These are phyloP conservation scores for Characodon lateralis DNA, from an alignment of 2,797 vertebrate genomes.

Conservation along the genomic window DNA sequence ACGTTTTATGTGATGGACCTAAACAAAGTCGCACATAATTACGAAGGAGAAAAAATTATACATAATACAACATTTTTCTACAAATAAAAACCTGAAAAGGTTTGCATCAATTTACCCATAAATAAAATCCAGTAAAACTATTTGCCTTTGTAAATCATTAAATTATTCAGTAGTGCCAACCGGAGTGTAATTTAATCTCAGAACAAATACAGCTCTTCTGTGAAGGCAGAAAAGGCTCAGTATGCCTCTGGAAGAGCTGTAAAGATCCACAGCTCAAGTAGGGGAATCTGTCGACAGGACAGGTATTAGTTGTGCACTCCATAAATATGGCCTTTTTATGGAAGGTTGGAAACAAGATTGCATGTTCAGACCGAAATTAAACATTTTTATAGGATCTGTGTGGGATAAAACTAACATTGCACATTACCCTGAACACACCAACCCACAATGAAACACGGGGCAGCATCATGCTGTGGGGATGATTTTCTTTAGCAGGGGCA, in stretches of 20 bases:
- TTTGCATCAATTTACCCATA: neutral
- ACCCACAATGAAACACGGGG: too few species aligned
- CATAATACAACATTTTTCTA: neutral
- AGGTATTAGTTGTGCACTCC: too few species aligned
- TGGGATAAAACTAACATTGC: too few species aligned
- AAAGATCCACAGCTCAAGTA: neutral
- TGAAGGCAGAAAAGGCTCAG: neutral
- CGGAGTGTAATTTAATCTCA: neutral
- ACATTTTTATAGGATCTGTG: too few species aligned
- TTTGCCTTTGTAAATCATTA: neutral
- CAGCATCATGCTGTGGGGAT: too few species aligned
- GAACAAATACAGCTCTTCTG: neutral
- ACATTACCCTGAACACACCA: too few species aligned
- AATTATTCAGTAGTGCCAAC: neutral
- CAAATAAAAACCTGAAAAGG: neutral
- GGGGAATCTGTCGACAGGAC: too few species aligned
- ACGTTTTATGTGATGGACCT: neutral
- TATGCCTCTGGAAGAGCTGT: neutral
- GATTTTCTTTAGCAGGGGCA: too few species aligned
- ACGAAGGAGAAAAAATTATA: neutral
- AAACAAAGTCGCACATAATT: neutral
- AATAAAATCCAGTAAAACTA: neutral
- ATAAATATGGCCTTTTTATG: too few species aligned
- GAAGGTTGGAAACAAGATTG: too few species aligned
- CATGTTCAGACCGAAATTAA: too few species aligned